Base-by-base conservation (phyloP, 1,140 invertebrate species). In the Bradysia coprophila region DNA sequence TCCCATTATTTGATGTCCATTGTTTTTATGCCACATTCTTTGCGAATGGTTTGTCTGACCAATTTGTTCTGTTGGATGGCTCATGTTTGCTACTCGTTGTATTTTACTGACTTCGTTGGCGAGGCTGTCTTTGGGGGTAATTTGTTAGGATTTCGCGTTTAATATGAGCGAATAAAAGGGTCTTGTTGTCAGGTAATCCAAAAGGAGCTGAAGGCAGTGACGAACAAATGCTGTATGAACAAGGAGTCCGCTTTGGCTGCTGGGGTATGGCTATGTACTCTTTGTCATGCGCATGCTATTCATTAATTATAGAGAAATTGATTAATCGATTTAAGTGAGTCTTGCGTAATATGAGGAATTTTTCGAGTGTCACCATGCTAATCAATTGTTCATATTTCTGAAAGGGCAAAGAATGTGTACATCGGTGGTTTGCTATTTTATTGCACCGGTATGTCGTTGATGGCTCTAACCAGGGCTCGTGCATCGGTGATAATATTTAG, bases 31-130 rank as follows among this genome's bases (percentile, higher is more conserved):
- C 91, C 92, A 0, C 64, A 67, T 43, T 91, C 85, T 2, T 64
- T 97, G 43, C 69, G 78, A 28, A 75, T 90, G 49, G 71, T 97
- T 1, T 96, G 92, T 53, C 46, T 94, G 3, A 95, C 91, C 1
- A 96, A 96, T 66, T 67, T 95, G 1, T 95, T 95, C 59, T 94
- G 88, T 54, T 96, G 92, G 93, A 95, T 93, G 88, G 87, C 90
- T 0, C 82, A 96, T 43, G 88, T 96, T 2, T 94, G 89, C 58
- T 97, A 96, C 55, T 95, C 91, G 0, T 65, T 97, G 0, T 96
- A 95, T 60, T 96, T 96, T 57, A 96, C 93, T 0, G 91, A 96
- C 62, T 97, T 94, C 57, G 91, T 96, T 5, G 93, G 90, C 0
- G 89, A 96, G 64, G 78, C 86, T 21, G 88, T 96, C n/a, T 96